These are phyloP conservation scores for Atherinomorus stipes DNA, from an alignment of 2,113 vertebrate species.

Conservation along the genomic window DNA sequence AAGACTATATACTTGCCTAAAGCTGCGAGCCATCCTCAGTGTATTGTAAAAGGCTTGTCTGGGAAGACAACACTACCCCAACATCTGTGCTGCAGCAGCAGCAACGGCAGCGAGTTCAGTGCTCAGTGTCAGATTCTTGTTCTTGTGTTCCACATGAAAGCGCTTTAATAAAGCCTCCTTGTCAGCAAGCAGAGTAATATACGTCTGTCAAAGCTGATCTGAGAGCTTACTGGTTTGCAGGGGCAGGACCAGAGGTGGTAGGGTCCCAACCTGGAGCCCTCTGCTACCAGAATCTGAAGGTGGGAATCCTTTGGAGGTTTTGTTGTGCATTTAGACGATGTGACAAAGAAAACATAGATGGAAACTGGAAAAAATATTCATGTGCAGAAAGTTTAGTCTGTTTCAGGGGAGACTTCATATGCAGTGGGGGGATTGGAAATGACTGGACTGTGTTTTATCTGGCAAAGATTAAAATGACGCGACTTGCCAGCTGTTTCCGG, in stretches of 20 bases:
- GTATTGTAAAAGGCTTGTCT: constrained; percentile 19
- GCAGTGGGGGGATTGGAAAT: not conserved
- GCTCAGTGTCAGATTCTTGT: constrained; percentile 43
- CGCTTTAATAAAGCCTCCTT: constrained; percentile 61
- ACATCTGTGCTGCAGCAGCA: constrained; percentile 70
- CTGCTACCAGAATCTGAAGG: no score
- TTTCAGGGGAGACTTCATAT: not conserved
- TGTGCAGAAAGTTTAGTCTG: no score
- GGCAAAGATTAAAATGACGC: not conserved
- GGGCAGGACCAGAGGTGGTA: not conserved
- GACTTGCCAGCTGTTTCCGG: not conserved
- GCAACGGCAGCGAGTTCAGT: constrained; percentile 20
- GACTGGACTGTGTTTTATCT: not conserved
- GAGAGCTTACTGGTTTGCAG: constrained; percentile 13
- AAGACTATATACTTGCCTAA: constrained; percentile 25
- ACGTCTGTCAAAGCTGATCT: constrained; percentile 49
- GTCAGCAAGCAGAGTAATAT: constrained; percentile 62
- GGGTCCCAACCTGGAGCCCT: no score
- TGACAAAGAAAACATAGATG: not conserved
- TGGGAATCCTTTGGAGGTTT: no score
- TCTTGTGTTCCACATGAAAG: constrained; percentile 66
- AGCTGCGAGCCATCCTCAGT: constrained; percentile 28
- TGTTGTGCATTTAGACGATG: not conserved
- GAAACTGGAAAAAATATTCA: no score
- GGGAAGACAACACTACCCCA: constrained; percentile 19